Evolutionary conservation across 2,888 invertebrate genomes (phyloP).

Genomic region (Sympetrum striolatum): DNA sequence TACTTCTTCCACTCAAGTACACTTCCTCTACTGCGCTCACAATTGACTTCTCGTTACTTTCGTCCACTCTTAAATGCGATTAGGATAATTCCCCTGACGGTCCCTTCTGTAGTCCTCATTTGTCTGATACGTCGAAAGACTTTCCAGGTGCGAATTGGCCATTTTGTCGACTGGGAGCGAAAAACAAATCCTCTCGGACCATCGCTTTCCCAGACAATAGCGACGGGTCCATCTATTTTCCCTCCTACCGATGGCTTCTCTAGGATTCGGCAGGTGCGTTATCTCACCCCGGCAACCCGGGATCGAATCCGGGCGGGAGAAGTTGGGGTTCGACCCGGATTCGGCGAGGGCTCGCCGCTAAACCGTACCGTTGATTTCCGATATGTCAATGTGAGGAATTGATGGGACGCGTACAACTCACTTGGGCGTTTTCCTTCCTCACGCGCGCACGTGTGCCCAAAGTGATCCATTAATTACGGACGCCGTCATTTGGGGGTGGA

Average conservation of each 20-base stretch:
- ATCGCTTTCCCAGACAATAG: no score
- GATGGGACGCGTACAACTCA: neutral
- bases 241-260: neutral
- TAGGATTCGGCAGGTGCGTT: neutral
- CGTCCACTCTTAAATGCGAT: no score
- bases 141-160: no score
- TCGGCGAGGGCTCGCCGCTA: neutral
- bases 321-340: neutral
- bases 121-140: no score
- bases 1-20: no score
- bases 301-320: neutral
- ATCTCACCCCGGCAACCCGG: neutral
- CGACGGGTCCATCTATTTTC: no score
- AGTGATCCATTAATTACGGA: neutral
- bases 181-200: no score
- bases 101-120: no score
- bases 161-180: no score
- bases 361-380: constrained; percentile 29
- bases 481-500: neutral
- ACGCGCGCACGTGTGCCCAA: neutral
- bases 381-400: constrained; percentile 17
- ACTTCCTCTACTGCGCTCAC: no score
- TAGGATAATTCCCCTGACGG: no score
- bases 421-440: neutral
- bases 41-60: no score